Percentiles rank a stretch among this genome's conserved stretches.
Conservation (phyloP, 35 echinoderm and acorn worm species). For the Holothuria glaberrima region DNA sequence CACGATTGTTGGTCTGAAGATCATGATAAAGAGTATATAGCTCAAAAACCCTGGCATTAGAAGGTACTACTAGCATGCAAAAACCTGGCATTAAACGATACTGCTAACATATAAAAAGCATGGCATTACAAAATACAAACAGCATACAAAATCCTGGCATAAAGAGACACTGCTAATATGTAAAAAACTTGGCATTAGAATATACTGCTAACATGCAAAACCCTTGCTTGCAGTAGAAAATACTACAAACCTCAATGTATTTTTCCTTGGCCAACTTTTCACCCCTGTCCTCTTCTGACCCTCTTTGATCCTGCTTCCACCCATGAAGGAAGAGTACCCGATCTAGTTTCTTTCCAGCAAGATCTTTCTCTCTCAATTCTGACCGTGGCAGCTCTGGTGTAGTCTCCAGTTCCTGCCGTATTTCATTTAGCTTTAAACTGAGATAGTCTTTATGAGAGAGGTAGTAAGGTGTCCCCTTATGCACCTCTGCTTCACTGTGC, state of each 20-base stretch:
- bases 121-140: no score
- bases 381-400: conserved; percentile 31
- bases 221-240: no score
- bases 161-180: no score
- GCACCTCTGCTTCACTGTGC: neutral
- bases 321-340: conserved; percentile 67
- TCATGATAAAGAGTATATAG: no score
- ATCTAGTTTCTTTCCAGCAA: conserved; percentile 64
- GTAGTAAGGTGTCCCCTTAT: conserved; percentile 8
- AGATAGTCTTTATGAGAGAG: conserved; percentile 70
- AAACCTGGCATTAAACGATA: no score
- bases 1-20: no score
- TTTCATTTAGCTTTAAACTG: conserved; percentile 41
- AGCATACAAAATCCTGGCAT: no score
- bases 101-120: no score
- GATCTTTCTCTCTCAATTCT: neutral
- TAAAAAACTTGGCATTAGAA: no score
- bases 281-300: conserved; percentile 31
- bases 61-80: no score
- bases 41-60: no score
- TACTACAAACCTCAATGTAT: conserved; percentile 38
- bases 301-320: conserved; percentile 55
- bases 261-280: neutral
- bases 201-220: no score
- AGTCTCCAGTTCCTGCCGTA: conserved; percentile 51